phyloP scores from a whole-genome alignment of 2,797 vertebrate species.

The Rachycentron canadum region DNA sequence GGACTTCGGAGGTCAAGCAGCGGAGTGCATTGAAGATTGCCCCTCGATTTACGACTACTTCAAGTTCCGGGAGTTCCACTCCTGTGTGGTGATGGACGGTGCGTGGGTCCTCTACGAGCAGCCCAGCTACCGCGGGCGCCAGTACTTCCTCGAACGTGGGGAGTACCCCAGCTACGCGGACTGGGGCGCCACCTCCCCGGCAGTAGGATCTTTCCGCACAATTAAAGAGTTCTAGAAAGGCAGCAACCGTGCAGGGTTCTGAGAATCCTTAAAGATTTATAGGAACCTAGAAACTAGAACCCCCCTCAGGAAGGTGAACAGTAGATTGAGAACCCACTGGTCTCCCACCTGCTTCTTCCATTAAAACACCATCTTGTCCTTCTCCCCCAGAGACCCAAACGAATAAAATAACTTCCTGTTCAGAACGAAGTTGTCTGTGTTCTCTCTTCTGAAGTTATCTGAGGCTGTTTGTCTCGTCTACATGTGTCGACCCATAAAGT shows the following conservation, averaged over 20 bases:
- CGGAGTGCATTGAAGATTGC: conserved; percentile 69
- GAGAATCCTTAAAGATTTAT: background rate
- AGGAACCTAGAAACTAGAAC: too few relatives aligned
- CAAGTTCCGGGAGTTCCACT: conserved; percentile 73
- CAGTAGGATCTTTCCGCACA: conserved; percentile 72
- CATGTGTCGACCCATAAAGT: background rate
- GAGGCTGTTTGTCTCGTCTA: background rate
- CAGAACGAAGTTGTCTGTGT: background rate
- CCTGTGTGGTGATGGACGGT: conserved; percentile 73
- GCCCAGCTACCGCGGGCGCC: conserved; percentile 70
- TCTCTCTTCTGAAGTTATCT: background rate
- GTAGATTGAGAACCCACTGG: background rate
- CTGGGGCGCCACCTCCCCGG: conserved; percentile 70
- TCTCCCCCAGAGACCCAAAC: conserved; percentile 15
- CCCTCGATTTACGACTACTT: conserved; percentile 63
- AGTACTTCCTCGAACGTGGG: conserved; percentile 77
- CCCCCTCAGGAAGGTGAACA: background rate
- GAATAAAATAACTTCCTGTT: conserved; percentile 51
- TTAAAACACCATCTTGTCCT: background rate
- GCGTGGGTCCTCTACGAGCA: conserved; percentile 78
- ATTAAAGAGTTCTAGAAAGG: conserved; percentile 68
- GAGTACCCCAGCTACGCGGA: conserved; percentile 72
- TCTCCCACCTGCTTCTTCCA: background rate
- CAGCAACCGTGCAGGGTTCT: background rate
- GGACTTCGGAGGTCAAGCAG: conserved; percentile 71